Conservation (phyloP, 2,113 vertebrate genomes). For the Herpetotheres cachinnans region DNA sequence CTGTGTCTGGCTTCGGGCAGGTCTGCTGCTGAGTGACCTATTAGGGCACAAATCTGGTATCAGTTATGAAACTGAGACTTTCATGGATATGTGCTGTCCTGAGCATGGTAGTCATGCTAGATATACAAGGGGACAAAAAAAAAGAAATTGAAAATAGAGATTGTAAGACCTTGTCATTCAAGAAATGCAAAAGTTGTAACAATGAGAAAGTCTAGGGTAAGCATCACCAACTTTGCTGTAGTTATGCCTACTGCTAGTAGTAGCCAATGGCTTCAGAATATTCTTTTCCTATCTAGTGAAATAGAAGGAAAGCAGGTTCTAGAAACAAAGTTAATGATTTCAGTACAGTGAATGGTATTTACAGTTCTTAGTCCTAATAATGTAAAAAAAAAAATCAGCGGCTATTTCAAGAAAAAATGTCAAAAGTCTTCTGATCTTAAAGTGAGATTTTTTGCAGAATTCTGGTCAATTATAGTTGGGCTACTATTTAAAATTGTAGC, state of each 20-base stretch:
- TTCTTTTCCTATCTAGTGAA: background rate
- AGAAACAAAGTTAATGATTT: background rate
- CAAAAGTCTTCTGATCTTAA: background rate
- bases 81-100: background rate
- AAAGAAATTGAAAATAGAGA: background rate
- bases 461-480: background rate
- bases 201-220: background rate
- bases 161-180: background rate
- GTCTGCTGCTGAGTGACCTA: background rate
- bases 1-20: background rate
- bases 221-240: background rate
- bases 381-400: background rate
- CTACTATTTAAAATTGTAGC: background rate
- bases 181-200: background rate
- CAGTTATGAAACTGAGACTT: background rate
- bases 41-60: background rate
- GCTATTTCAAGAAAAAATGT: background rate
- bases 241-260: background rate
- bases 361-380: background rate
- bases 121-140: background rate
- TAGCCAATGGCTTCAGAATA: background rate
- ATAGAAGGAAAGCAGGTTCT: background rate
- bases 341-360: background rate
- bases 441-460: background rate
- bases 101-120: background rate